Evolutionary conservation across 2,113 vertebrate genomes (phyloP), one percentile per base, ranked within the genome.

Genomic region (Takifugu bimaculatus): DNA sequence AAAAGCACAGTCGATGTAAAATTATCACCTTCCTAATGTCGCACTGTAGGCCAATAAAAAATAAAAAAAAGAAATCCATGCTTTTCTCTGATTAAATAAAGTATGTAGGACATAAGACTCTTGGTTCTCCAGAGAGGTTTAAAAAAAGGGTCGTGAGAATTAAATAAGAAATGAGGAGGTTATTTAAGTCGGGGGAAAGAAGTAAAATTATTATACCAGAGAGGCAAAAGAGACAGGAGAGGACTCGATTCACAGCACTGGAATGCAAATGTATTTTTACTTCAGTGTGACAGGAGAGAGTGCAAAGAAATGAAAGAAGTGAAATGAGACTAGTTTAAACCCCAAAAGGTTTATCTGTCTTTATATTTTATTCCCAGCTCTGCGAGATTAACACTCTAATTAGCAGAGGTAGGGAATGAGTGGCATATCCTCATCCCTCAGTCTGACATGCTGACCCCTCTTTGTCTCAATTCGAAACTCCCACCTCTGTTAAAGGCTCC

Each of bases 371-470:
- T 20, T 20, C 50, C 58, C 70, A 79, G 65, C 66, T 57, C 45
- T 58, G 57, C 56, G 55, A 69, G 61, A 49, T 72, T 85, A 68
- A 62, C 54, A 77, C 68, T 74, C 74, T 79, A 74, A 79, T 81
- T 81, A 78, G 69, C 55, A 70, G 57, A 77, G 63, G 77, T 70
- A 71, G 57, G 26, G 63, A 68, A 48, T 44, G 65, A 42, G 47
- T 32, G 71, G 79, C 77, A 81, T 77, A 87, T 80, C 76, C 70
- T 74, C 71, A 68, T 83, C 75, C 84, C 75, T 62, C 75, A 80
- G 71, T 27, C 65, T 80, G 70, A 80, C 83, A 78, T 65, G 59
- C 63, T 70, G 70, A 83, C 65, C 75, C 78, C 71, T 71, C 71
- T 77, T 56, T 64, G 65, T 48, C 54, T 57, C 35, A 53, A 57